phyloP scores from a whole-genome alignment of 2,888 invertebrate species.

The Chrysolina americana region DNA sequence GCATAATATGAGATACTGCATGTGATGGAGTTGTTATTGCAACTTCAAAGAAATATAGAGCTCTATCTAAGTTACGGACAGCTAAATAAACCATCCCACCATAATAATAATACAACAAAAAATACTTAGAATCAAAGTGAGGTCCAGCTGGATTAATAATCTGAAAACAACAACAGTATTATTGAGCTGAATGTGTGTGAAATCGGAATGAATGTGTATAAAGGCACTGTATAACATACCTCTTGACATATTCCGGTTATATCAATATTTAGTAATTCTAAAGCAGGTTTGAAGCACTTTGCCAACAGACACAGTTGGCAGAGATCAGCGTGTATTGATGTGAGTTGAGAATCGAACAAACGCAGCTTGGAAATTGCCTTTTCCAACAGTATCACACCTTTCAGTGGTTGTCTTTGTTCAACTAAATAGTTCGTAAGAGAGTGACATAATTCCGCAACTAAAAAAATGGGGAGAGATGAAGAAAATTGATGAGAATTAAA shows the following conservation, averaged over 20 bases:
- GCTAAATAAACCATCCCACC: conserved; percentile 98
- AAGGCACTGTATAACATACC: conserved; percentile 69
- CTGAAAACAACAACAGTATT: conserved; percentile 51
- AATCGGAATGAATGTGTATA: background rate
- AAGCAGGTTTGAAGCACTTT: conserved; percentile 92
- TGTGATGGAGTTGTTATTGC: conserved; percentile 95
- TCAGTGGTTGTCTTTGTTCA: conserved; percentile 83
- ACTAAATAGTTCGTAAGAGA: conserved; percentile 84
- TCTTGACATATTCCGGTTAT: conserved; percentile 92
- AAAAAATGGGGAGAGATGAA: conserved; percentile 50
- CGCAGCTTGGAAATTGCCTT: conserved; percentile 92
- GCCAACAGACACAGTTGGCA: conserved; percentile 92
- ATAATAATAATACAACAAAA: conserved; percentile 95
- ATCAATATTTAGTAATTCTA: conserved; percentile 90
- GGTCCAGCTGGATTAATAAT: conserved; percentile 72
- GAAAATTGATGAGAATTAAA: too few relatives aligned
- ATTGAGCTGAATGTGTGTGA: background rate
- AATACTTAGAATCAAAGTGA: conserved; percentile 89
- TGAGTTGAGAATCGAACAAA: conserved; percentile 89
- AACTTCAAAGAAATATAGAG: conserved; percentile 96
- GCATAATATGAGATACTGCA: conserved; percentile 96
- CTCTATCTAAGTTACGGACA: conserved; percentile 92
- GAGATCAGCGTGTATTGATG: conserved; percentile 94
- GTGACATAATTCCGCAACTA: conserved; percentile 93
- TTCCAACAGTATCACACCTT: conserved; percentile 86